A percentile compares a stretch with the other conserved stretches of the same genome.
phyloP scores from a whole-genome alignment of 2,888 invertebrate species.

The Rotaria sp. region DNA sequence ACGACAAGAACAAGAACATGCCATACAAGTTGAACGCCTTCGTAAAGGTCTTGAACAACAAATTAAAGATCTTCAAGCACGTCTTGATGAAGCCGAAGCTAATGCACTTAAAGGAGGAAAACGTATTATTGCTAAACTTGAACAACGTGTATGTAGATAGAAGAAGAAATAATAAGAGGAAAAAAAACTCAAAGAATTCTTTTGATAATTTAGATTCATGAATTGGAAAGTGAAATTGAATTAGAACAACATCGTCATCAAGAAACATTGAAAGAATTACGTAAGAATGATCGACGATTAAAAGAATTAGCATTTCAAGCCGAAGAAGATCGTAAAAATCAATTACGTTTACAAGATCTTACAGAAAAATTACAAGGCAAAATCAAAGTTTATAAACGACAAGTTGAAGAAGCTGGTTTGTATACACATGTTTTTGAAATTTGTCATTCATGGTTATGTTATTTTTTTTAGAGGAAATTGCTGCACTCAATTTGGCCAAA shows the following conservation, averaged over 20 bases:
- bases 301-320: slow-evolving; percentile 93
- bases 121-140: slow-evolving; percentile 95
- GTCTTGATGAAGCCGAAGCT: slow-evolving; percentile 90
- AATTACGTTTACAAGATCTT: slow-evolving; percentile 97
- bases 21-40: slow-evolving; percentile 92
- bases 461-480: slow-evolving; percentile 53
- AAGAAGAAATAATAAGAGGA: not conserved
- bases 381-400: slow-evolving; percentile 99
- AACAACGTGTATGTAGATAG: slow-evolving; percentile 62
- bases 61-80: slow-evolving; percentile 87
- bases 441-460: too few species aligned
- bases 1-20: slow-evolving; percentile 97
- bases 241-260: slow-evolving; percentile 96
- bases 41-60: slow-evolving; percentile 94
- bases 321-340: slow-evolving; percentile 99
- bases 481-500: slow-evolving; percentile 58
- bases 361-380: slow-evolving; percentile 93
- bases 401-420: slow-evolving; percentile 83
- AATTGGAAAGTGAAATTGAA: slow-evolving; percentile 72
- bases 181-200: not conserved
- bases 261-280: slow-evolving; percentile 94
- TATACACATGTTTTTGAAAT: not conserved
- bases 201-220: slow-evolving; percentile 47
- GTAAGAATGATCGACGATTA: slow-evolving; percentile 88
- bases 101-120: slow-evolving; percentile 97